Conservation (phyloP, 2,797 vertebrate species). For the Centroberyx gerrardi region DNA sequence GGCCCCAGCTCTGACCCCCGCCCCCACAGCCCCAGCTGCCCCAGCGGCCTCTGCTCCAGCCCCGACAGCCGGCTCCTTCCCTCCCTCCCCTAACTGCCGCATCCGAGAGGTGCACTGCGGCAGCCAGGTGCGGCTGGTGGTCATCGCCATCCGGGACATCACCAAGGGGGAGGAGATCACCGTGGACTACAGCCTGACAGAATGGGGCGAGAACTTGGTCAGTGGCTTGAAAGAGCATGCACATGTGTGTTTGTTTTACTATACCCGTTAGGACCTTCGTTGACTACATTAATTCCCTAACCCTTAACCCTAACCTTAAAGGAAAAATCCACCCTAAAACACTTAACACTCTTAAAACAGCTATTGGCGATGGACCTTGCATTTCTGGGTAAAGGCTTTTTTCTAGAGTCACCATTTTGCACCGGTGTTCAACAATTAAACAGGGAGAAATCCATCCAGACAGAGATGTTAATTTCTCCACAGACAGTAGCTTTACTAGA, state of each 20-base stretch:
- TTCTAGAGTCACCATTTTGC: too few relatives aligned
- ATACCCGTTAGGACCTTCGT: neutral
- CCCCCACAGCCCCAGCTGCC: constrained; percentile 70
- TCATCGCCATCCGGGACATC: constrained; percentile 89
- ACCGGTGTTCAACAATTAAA: too few relatives aligned
- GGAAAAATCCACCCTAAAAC: neutral
- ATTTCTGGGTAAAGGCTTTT: too few relatives aligned
- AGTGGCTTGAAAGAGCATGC: constrained; percentile 57
- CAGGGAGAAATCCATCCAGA: neutral
- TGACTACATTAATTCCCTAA: neutral
- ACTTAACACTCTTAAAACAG: too few relatives aligned
- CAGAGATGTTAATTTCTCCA: neutral
- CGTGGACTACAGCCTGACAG: constrained; percentile 88
- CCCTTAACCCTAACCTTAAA: neutral
- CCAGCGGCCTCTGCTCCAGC: constrained; percentile 66
- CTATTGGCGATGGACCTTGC: neutral
- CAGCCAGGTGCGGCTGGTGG: constrained; percentile 87
- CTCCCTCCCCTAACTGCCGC: constrained; percentile 87
- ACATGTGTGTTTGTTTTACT: neutral
- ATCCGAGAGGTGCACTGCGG: constrained; percentile 88
- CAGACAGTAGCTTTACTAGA: constrained; percentile 5
- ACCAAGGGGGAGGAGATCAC: constrained; percentile 89
- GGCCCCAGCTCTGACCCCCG: constrained; percentile 62
- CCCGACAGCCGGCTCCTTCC: constrained; percentile 71
- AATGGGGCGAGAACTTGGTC: constrained; percentile 88